Evolutionary conservation across 1,140 invertebrate species (phyloP).

Genomic region (Hycleus cichorii): DNA sequence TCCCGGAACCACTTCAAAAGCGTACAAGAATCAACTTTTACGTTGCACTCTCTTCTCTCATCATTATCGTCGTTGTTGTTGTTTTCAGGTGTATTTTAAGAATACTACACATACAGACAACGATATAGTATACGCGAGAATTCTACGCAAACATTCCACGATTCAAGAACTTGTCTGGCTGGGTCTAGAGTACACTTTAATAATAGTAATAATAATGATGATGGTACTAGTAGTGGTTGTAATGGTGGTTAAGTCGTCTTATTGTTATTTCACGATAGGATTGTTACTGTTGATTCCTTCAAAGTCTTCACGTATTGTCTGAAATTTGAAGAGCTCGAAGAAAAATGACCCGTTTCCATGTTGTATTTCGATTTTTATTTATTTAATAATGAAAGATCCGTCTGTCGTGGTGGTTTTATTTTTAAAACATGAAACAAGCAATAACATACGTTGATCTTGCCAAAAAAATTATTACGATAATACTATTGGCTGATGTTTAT

Average conservation of each 20-base stretch:
- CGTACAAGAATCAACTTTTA: not conserved
- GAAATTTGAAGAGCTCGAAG: too few species aligned
- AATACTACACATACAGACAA: conserved; percentile 12
- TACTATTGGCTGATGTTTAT: conserved; percentile 14
- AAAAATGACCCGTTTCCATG: too few species aligned
- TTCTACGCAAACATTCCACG: not conserved
- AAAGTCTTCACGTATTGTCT: too few species aligned
- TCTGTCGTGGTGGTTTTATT: too few species aligned
- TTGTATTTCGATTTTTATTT: too few species aligned
- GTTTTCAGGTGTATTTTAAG: not conserved
- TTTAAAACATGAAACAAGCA: too few species aligned
- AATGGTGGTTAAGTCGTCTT: too few species aligned
- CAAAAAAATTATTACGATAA: conserved; percentile 10
- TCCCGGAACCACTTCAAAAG: conserved; percentile 20
- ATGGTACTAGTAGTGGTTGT: too few species aligned
- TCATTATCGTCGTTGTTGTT: too few species aligned
- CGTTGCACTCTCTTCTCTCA: not conserved
- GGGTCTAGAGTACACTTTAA: not conserved
- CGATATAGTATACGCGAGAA: conserved; percentile 5
- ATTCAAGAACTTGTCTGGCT: conserved; percentile 14
- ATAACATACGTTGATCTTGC: too few species aligned
- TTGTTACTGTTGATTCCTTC: too few species aligned
- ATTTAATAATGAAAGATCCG: not conserved
- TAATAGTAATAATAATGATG: not conserved
- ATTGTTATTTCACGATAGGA: too few species aligned